These are phyloP conservation scores for Podocnemis expansa DNA, from an alignment of 2,113 vertebrate species.

Conservation along the genomic window DNA sequence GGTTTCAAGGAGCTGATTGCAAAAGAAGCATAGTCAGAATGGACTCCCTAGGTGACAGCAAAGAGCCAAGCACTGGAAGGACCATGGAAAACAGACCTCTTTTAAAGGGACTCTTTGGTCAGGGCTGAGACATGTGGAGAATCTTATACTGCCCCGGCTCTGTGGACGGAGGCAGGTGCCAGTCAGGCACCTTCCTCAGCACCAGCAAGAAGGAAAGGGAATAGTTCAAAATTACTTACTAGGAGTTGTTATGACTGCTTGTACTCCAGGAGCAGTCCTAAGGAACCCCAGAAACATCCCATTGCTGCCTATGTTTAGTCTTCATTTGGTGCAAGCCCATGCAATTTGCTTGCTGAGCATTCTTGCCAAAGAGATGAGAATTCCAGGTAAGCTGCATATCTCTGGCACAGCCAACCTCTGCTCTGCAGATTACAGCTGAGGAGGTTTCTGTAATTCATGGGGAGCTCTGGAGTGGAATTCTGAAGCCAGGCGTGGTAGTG, in stretches of 20 bases:
- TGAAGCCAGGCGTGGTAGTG: conserved; percentile 39
- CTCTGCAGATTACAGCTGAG: conserved; percentile 56
- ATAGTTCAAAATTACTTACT: background rate
- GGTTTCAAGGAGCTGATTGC: no score
- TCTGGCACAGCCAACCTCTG: conserved; percentile 23
- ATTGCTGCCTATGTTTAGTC: conserved; percentile 10
- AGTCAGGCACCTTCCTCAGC: no score
- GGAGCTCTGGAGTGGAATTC: conserved; percentile 44
- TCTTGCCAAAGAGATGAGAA: conserved; percentile 41
- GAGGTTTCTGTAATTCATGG: conserved; percentile 74
- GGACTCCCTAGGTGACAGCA: no score
- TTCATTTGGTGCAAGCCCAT: conserved; percentile 5
- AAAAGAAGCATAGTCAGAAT: no score
- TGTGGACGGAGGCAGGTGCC: background rate
- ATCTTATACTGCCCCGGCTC: no score
- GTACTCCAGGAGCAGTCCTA: conserved; percentile 27
- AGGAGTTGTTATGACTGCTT: background rate
- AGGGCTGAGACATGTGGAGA: no score
- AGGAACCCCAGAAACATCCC: background rate
- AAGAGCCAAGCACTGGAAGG: no score
- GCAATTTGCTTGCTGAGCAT: conserved; percentile 22
- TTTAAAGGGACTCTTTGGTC: no score
- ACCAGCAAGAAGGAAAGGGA: background rate
- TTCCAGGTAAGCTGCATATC: conserved; percentile 30
- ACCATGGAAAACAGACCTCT: no score